These are phyloP conservation scores for Sebastes aleutianus DNA, from an alignment of 2,797 vertebrate genomes.

Conservation along the genomic window DNA sequence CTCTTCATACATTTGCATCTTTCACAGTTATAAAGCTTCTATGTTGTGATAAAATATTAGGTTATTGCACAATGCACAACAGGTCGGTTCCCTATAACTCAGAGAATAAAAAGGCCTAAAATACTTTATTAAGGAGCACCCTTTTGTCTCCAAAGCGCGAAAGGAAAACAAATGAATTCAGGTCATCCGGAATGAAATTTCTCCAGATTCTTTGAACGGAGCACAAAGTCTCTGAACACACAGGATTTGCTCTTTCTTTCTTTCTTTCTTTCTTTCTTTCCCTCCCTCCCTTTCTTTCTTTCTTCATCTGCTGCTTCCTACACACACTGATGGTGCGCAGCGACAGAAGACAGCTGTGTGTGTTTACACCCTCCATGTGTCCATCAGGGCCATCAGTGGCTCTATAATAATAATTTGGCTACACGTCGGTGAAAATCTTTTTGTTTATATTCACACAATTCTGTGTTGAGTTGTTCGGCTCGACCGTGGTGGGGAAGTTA, in stretches of 20 bases:
- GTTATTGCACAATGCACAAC: constrained; percentile 61
- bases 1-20: constrained; percentile 38
- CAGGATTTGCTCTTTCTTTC: constrained; percentile 23
- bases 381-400: constrained; percentile 7
- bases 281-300: not conserved
- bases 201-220: constrained; percentile 49
- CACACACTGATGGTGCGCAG: constrained; percentile 41
- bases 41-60: constrained; percentile 48
- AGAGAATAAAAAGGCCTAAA: constrained; percentile 12
- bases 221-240: constrained; percentile 59
- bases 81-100: constrained; percentile 30
- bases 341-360: constrained; percentile 46
- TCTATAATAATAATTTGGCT: constrained; percentile 48
- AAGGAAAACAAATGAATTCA: constrained; percentile 57
- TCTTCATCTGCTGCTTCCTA: constrained; percentile 20
- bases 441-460: constrained; percentile 95
- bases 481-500: constrained; percentile 75
- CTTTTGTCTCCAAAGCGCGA: constrained; percentile 36
- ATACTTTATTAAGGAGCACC: constrained; percentile 24
- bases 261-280: not conserved
- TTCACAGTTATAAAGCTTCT: constrained; percentile 63
- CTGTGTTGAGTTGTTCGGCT: constrained; percentile 86
- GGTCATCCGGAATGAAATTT: constrained; percentile 38
- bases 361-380: constrained; percentile 37
- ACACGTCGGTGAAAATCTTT: constrained; percentile 97